Evolutionary conservation across 2,888 invertebrate species (phyloP).

Genomic region (Athalia rosae): DNA sequence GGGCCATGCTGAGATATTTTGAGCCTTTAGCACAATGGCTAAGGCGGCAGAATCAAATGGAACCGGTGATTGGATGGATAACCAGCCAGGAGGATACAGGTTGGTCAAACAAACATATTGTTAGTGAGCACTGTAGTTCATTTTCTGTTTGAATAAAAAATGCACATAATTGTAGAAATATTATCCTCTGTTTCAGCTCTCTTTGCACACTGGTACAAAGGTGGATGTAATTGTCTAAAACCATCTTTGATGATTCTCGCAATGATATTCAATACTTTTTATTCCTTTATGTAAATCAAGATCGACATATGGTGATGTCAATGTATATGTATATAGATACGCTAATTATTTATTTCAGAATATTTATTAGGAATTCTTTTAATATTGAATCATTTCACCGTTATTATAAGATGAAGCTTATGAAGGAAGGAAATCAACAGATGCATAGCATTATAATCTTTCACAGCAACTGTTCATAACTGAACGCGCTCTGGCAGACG

Average conservation of each 20-base stretch:
- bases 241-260: slow-evolving; percentile 5
- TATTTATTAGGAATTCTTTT: neutral
- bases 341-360: slow-evolving; percentile 21
- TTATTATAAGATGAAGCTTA: neutral
- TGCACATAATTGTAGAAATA: slow-evolving; percentile 59
- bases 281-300: slow-evolving; percentile 19
- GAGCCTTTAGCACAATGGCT: slow-evolving; percentile 87
- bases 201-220: slow-evolving; percentile 69
- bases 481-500: too few relatives aligned
- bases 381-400: neutral
- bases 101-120: slow-evolving; percentile 73
- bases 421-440: too few relatives aligned
- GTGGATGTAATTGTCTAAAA: neutral
- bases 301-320: neutral
- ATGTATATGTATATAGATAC: slow-evolving; percentile 23
- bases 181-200: slow-evolving; percentile 65
- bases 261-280: slow-evolving; percentile 10
- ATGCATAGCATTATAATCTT: too few relatives aligned
- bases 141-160: slow-evolving; percentile 34
- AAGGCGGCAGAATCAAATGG: slow-evolving; percentile 83
- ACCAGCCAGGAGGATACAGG: slow-evolving; percentile 81
- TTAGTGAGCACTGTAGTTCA: slow-evolving; percentile 35
- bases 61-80: slow-evolving; percentile 85
- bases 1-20: slow-evolving; percentile 88
- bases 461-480: too few relatives aligned